Base-by-base conservation (phyloP, 1,140 invertebrate species). In the Dermatophagoides farinae region DNA sequence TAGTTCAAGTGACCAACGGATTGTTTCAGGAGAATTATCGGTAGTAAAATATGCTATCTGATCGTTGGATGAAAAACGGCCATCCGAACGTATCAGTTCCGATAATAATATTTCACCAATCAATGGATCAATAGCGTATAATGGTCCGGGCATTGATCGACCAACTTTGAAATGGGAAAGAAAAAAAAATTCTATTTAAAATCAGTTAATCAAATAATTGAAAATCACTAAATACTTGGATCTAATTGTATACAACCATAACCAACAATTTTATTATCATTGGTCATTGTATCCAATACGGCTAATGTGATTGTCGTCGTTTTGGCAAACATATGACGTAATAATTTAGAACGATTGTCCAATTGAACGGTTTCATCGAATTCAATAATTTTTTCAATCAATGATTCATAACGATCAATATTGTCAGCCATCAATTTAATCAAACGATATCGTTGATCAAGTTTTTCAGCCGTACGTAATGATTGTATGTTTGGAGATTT, bases 211-310 rank as follows among this genome's bases (percentile, higher is more conserved):
- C 12, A 55, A 55, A 18, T 39, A 5, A 52, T 16, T 25, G 53
- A 38, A 9, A 39, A 41, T 20, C 14, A 38, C 2, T 44, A 55
- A 6, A 25, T 55, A 55, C 40, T 59, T 14, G 14, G 58, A 39
- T 61, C 50, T 11, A 31, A 22, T 59, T 38, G 18, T 31, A 61
- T 61, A 37, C 60, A 61, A 25, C 60, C 60, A 61, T 57, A 61
- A 53, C 60, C 60, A 22, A 58, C 10, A 12, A 61, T n/a, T 39
- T 59, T n/a, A 12, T 60, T 16, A 22, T 37, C 46, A 46, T 58
- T 60, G 1, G 5, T 12, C 23, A 25, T 6, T 10, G 40, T n/a
- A 37, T 40, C 50, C 9, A 61, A 11, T n/a, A 61, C 38, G 12
- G 60, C 49, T 39, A 23, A 57, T 9, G 44, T 59, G n/a, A 59